Conservation (phyloP, 2,113 vertebrate species). For the Enhydra lutris region DNA sequence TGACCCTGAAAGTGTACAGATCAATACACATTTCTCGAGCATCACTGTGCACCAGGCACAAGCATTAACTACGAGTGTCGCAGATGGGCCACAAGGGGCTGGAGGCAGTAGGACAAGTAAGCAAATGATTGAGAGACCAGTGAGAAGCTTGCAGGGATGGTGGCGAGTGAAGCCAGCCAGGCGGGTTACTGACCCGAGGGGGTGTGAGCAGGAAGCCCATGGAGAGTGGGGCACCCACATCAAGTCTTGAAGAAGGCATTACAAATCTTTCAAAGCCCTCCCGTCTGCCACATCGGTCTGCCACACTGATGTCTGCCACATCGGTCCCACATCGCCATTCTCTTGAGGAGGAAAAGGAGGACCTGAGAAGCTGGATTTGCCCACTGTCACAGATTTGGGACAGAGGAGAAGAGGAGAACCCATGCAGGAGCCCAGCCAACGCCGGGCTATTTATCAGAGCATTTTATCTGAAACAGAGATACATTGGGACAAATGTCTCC, state of each 20-base stretch:
- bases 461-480: background rate
- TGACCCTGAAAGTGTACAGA: background rate
- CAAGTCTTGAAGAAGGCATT: background rate
- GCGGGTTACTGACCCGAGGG: background rate
- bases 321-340: background rate
- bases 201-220: accelerated
- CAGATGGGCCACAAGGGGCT: no score
- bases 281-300: background rate
- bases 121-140: accelerated
- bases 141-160: background rate
- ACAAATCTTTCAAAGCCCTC: background rate
- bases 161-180: background rate
- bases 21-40: background rate
- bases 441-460: background rate
- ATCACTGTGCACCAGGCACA: accelerated
- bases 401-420: background rate
- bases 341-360: background rate
- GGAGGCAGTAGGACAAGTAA: background rate
- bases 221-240: accelerated
- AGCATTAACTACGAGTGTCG: background rate
- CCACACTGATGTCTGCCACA: no score
- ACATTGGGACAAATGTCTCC: accelerated
- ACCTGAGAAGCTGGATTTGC: background rate
- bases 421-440: no score
- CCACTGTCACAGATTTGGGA: no score